Evolutionary conservation across 2,797 vertebrate species (phyloP).

Genomic region (Corythornis leucogaster): DNA sequence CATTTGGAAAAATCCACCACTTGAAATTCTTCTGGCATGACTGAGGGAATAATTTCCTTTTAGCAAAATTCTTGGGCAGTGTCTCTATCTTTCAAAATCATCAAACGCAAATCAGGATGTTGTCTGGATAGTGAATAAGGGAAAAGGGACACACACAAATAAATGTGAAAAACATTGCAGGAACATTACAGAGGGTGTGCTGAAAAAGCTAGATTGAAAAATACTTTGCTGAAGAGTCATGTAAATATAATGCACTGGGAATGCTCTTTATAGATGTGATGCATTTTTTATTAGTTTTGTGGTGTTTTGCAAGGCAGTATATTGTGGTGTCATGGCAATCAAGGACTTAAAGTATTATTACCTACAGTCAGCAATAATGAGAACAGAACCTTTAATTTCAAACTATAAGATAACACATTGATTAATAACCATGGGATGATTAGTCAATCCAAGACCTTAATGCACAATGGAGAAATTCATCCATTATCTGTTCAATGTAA

Average conservation of each 20-base stretch:
- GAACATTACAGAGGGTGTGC: neutral
- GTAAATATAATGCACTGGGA: neutral
- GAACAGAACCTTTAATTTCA: conserved; percentile 76
- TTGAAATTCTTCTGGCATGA: neutral
- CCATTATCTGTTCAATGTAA: conserved; percentile 74
- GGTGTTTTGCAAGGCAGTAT: conserved; percentile 33
- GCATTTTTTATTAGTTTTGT: conserved; percentile 33
- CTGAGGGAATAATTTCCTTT: neutral
- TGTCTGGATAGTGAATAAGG: neutral
- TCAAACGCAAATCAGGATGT: neutral
- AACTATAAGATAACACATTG: conserved; percentile 75
- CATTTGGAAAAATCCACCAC: neutral
- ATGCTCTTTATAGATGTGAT: neutral
- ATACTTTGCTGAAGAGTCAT: neutral
- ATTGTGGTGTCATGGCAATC: conserved; percentile 56
- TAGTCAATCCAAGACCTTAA: conserved; percentile 73
- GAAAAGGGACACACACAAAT: neutral
- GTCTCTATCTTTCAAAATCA: neutral
- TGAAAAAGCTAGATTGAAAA: neutral
- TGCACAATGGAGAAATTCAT: conserved; percentile 78
- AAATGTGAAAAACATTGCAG: neutral
- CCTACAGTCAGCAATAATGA: conserved; percentile 72
- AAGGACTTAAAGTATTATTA: conserved; percentile 65
- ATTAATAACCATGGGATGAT: conserved; percentile 78
- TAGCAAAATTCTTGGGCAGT: neutral